Base-by-base conservation (phyloP, 2,113 vertebrate genomes). In the Barbus barbus region DNA sequence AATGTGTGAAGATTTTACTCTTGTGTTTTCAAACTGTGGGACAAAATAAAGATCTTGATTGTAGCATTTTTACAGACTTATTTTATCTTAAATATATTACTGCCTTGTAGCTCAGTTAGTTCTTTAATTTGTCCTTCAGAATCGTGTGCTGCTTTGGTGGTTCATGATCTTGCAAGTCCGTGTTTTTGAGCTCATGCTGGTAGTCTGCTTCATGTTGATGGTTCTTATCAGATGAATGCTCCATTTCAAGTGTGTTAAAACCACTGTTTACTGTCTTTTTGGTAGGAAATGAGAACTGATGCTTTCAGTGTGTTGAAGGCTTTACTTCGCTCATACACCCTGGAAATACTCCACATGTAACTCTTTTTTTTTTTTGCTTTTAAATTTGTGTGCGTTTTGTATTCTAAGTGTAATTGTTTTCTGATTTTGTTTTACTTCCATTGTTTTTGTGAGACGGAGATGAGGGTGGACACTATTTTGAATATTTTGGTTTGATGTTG, bases 41-140 rank as follows among this genome's bases (percentile, higher is more conserved):
- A 38, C 76, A 80, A 46, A 80, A 65, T 80, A 46, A 67, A 80
- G 78, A 67, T 80, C 38, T 80, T 41, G 77, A 63, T 78, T 60
- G 56, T 61, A 78, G 77, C 77, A 78, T 80, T 80, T 80, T 80
- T 65, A 80, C 26, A 80, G 26, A 80, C 36, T 28, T 20, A 22
- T 65, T 80, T 80, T 78, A 78, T 78, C 9, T 48, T 4, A 9
- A n/a, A 28, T 80, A 48, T 65, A 80, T 80, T 31, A 65, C 60
- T 80, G 56, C 78, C 78, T 80, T 48, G 24, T 65, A 24, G 76
- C 53, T 61, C 53, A 78, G 20, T 78, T 53, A 38, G 3, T 41
- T 60, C 33, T 78, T 78, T 61, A 24, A 61, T 61, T 58, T 78
- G 33, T 61, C n/a, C 53, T 56, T 56, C 74, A 77, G 73, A 9